Evolutionary conservation across 2,888 invertebrate genomes (phyloP), one percentile per base, ranked within the genome.

Genomic region (Tanypteryx hageni): DNA sequence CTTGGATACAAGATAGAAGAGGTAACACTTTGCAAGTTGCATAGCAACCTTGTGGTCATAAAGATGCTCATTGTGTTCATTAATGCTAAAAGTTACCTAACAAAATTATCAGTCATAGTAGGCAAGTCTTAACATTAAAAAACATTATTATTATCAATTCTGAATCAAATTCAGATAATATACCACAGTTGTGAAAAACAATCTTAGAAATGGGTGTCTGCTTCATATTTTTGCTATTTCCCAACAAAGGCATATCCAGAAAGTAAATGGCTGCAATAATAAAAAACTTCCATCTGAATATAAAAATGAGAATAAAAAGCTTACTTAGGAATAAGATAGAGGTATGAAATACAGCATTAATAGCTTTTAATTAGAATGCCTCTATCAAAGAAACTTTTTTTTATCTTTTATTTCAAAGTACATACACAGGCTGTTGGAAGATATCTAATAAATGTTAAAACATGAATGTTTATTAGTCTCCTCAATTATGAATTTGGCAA

Each of bases 1-100:
- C 27, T 59, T 18, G 89, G 61, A 64, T 64, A 14, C 61, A 44
- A 64, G 27, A 18, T 18, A 89, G 64, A 31, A 9, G 44, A 89
- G 89, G 89, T 89, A 89, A 64, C 89, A 89, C 27, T 31, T 64
- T 89, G 18, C 31, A 89, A 89, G 89, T 89, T 89, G 86, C 89
- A 89, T 89, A 14, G 64, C 89, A 89, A 64, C 89, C 61, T 31
- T 89, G 18, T 13, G 44, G 27, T 64, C 44, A 64, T 18, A 64
- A 18, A 89, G 3, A 31, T 58, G 13, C 22, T 59, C 22, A 76
- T 76, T 22, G 2, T 76, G 27, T 22, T 76, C n/a, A 76, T 61
- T 61, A 86, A 89, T 31, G 89, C 61, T 64, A 18, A 31, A 64
- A 89, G 59, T 44, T 64, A 64, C 44, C 64, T 8, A 86, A 11